These are phyloP conservation scores for Tricholauxania praeusta DNA, from an alignment of 2,888 invertebrate genomes.

Conservation along the genomic window DNA sequence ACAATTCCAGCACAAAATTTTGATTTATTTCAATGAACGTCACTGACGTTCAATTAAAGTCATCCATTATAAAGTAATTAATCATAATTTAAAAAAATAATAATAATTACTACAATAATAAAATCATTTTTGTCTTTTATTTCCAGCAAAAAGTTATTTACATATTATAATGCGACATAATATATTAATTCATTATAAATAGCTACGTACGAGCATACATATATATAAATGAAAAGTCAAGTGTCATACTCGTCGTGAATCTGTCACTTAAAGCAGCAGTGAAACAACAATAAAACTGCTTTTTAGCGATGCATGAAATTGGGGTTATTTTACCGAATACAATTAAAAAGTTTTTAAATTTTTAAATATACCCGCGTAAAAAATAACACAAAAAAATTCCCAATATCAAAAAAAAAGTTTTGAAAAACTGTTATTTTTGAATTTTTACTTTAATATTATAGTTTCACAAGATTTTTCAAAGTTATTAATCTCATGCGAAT, in stretches of 20 bases:
- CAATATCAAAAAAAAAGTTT: no score
- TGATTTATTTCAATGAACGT: no score
- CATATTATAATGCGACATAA: slow-evolving; percentile 5
- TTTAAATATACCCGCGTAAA: no score
- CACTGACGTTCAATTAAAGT: no score
- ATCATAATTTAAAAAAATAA: slow-evolving; percentile 25
- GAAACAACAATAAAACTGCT: background rate
- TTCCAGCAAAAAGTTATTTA: background rate
- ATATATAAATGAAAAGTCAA: slow-evolving; percentile 1
- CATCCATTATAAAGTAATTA: slow-evolving; percentile 25
- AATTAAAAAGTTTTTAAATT: no score
- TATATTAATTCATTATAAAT: slow-evolving; percentile 1
- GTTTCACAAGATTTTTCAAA: no score
- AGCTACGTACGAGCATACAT: background rate
- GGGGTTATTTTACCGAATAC: background rate
- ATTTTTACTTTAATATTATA: no score
- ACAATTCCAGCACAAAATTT: no score
- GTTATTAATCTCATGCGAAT: no score
- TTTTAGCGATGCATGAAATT: background rate
- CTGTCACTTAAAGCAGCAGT: background rate
- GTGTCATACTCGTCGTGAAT: background rate
- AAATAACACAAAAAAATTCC: no score
- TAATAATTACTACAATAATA: background rate
- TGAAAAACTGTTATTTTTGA: no score
- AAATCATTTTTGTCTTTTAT: background rate